Evolutionary conservation across 1,140 invertebrate species (phyloP).

Genomic region (Bombus fervidus): DNA sequence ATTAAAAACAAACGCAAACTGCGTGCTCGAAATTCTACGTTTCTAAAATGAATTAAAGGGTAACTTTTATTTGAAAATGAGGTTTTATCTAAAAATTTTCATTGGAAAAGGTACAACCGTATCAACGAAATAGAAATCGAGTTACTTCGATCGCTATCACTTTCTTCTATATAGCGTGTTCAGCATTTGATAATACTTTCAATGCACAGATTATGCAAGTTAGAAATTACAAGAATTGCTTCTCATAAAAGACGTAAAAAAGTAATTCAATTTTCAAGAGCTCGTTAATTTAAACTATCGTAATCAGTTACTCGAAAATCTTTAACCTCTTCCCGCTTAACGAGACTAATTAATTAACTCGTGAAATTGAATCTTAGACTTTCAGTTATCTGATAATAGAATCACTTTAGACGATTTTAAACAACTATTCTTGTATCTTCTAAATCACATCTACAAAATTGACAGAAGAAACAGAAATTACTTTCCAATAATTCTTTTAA

Average conservation of each 20-base stretch:
- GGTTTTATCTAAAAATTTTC: too few relatives aligned
- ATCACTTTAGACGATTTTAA: not conserved
- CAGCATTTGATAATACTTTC: not conserved
- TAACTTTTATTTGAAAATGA: too few relatives aligned
- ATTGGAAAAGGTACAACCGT: too few relatives aligned
- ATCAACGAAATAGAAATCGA: too few relatives aligned
- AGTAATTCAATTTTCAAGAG: not conserved
- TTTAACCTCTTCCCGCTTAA: not conserved
- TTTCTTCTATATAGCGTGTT: not conserved
- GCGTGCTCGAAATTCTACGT: too few relatives aligned
- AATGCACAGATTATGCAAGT: not conserved
- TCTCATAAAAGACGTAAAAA: not conserved
- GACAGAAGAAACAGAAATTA: not conserved
- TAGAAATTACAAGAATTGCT: not conserved
- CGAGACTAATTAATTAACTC: not conserved
- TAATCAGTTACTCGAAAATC: not conserved
- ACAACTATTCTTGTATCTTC: too few relatives aligned
- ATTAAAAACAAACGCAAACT: too few relatives aligned
- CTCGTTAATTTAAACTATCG: not conserved
- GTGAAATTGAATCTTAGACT: not conserved
- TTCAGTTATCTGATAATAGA: not conserved
- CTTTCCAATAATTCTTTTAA: not conserved
- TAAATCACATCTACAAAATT: too few relatives aligned
- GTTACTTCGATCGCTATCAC: too few relatives aligned
- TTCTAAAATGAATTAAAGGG: too few relatives aligned